phyloP scores from a whole-genome alignment of 2,113 vertebrate genomes.

The Microcebus jonahi region DNA sequence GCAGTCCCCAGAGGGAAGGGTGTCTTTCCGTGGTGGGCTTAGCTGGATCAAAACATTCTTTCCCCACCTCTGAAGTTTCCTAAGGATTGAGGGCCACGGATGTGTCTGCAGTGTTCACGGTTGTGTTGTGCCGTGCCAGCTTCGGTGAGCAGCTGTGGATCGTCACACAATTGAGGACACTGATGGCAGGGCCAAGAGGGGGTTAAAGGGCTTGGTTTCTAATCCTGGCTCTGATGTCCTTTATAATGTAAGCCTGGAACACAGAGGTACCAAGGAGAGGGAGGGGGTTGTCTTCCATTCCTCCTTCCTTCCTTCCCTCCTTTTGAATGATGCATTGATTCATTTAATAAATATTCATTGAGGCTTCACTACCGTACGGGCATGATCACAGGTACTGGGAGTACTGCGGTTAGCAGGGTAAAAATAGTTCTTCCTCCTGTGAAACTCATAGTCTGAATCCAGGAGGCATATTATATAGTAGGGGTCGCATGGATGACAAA shows the following conservation, averaged over 20 bases:
- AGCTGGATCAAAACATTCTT: neutral
- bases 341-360: slow-evolving; percentile 13
- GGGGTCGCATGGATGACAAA: neutral
- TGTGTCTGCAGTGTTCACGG: neutral
- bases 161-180: rapidly evolving
- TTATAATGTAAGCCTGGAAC: neutral
- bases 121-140: neutral
- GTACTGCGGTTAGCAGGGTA: neutral
- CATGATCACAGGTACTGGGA: neutral
- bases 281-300: neutral
- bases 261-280: neutral
- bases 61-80: neutral
- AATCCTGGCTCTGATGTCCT: neutral
- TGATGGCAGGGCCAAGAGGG: neutral
- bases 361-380: neutral
- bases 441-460: neutral
- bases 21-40: neutral
- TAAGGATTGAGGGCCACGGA: neutral
- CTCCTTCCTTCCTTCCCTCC: neutral
- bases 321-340: neutral
- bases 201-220: neutral
- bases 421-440: neutral
- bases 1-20: neutral
- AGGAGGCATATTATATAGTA: neutral
- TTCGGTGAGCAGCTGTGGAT: neutral